Base-by-base conservation (phyloP, 1,140 invertebrate genomes). In the Pseudomyrmex gracilis region DNA sequence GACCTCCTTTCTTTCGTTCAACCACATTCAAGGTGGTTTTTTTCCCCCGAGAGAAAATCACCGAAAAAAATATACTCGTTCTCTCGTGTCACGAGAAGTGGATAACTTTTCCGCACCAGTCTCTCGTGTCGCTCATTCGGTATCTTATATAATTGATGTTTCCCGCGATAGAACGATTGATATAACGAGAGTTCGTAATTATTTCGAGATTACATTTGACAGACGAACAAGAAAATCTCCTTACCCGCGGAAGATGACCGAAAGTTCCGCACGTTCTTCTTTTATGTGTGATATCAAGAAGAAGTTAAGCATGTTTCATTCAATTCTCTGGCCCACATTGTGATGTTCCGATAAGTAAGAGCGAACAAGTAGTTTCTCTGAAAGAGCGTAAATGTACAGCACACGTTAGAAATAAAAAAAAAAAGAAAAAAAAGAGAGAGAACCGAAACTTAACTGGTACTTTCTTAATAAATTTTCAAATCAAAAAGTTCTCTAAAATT, bases 11-110 rank as follows among this genome's bases (percentile, higher is more conserved):
- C 66, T 80, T 86, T 87, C 78, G 74, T 58, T 84, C 74, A 76
- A 53, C 53, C 47, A 20, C 49, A 63, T 64, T 60, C 57, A 55
- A 22, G 2, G 34, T 68, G 80, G 83, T 77, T 77, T 87, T 87
- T 83, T 80, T 67, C 20, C 34, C 86, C 76, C 71, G 70, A 76
- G 66, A 82, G 83, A 88, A 34, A 34, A 78, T 88, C 53, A 51
- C 73, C 66, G 57, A 20, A 77, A 88, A 55, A 20, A 77, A 88
- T 82, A 67, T 87, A 84, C 57, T 66, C 86, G 71, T 34, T 0
- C 64, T 58, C 63, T 53, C 20, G 22, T 55, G 57, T 74, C 73
- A 49, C 7, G 58, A 34, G 34, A 74, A 74, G 58, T 47, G 73
- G 61, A 49, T 74, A 74, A 63, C 5, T 34, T 34, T 34, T 34